Base-by-base conservation (phyloP, 92 coral and sea anemone species). In the Epizoanthus ramosus region DNA sequence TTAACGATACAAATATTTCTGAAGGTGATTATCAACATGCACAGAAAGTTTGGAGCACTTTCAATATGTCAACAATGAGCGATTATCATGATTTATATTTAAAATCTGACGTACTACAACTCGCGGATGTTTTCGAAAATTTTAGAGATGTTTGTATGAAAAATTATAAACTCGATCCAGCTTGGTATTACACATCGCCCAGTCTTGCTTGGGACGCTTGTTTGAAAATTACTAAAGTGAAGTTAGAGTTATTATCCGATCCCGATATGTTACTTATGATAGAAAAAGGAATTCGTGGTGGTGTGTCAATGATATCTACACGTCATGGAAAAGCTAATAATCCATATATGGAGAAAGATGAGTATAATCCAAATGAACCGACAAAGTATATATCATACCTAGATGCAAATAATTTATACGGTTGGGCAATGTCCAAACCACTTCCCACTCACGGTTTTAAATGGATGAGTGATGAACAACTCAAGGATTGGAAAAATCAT, bases 51-150 rank as follows among this genome's bases (percentile, higher is more conserved):
- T 83, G 83, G 83, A n/a, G 21, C 4, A 6, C 17, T 3, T 84
- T 84, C 28, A 19, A 84, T 8, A 84, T 84, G 22, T 39, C 31
- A 21, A 79, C 52, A 12, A 61, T 75, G 85, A 28, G 33, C 6
- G 73, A 58, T 10, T 67, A 81, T 45, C 85, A 81, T 2, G 85
- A 81, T 52, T 59, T 81, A 6, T 52, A 73, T 13, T 54, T 23
- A 8, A 65, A 83, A 25, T 22, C 9, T 16, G 28, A 79, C 6
- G 43, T 1, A 6, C 6, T 37, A 37, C 43, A 19, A 5, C 39
- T 82, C 0, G 82, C 83, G 0, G 87, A 83, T 72, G 86, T 83
- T 31, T 83, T 84, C 28, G 87, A 83, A 23, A 83, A 52, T 35
- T 76, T 83, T 74, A 63, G 86, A 37, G 63, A 73, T 77, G 83